phyloP scores from a whole-genome alignment of 1,140 invertebrate genomes.

The Mamestra configurata region DNA sequence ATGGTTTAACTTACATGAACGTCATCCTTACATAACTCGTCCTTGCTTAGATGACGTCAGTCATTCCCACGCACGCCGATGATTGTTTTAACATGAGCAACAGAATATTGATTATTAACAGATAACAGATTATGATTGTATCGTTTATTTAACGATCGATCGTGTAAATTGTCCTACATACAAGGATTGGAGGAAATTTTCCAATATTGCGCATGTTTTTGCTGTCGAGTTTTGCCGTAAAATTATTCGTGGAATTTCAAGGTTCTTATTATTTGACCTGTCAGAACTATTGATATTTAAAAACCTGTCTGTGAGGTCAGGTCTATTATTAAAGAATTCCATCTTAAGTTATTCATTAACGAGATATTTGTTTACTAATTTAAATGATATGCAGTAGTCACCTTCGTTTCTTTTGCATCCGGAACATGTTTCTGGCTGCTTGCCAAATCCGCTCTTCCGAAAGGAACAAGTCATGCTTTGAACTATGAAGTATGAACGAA shows the following conservation, averaged over 20 bases:
- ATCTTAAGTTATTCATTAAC: conserved; percentile 3
- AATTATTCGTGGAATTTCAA: conserved; percentile 26
- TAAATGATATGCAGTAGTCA: conserved; percentile 10
- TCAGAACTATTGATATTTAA: neutral
- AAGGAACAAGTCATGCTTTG: conserved; percentile 30
- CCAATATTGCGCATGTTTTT: neutral
- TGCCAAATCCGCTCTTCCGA: conserved; percentile 29
- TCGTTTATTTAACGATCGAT: conserved; percentile 25
- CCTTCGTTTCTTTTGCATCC: conserved; percentile 34
- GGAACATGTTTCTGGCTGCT: conserved; percentile 12
- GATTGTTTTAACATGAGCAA: conserved; percentile 37
- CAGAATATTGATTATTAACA: conserved; percentile 32
- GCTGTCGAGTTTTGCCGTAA: neutral
- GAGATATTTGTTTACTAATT: conserved; percentile 23
- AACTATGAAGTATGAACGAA: neutral
- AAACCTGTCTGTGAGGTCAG: conserved; percentile 30
- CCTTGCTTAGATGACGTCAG: conserved; percentile 66
- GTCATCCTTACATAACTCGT: conserved; percentile 49
- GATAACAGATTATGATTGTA: conserved; percentile 11
- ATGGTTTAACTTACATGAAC: conserved; percentile 26
- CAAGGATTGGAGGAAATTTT: neutral
- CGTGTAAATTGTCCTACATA: neutral
- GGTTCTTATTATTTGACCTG: conserved; percentile 6
- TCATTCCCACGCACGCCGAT: conserved; percentile 44
- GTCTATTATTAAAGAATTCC: conserved; percentile 23